Evolutionary conservation across 2,113 vertebrate genomes (phyloP), one percentile per base, ranked within the genome.

Genomic region (Prinia subflava): DNA sequence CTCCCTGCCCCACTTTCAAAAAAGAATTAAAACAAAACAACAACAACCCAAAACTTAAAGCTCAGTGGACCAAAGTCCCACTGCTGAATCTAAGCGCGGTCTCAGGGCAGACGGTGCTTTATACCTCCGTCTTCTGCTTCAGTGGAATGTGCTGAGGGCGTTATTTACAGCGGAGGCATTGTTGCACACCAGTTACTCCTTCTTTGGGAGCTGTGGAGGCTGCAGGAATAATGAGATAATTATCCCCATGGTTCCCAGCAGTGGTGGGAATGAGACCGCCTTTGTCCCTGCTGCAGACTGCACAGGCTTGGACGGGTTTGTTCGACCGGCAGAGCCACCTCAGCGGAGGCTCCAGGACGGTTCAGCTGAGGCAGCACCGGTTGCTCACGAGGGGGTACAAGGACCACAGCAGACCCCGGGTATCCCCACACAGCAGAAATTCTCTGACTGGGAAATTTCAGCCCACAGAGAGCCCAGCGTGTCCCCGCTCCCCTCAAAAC

Each of bases 111-210:
- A 65, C 49, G 59, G 42, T 0, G 9, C 55, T 91, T 82, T 92
- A 22, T 71, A 87, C 50, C 76, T 79, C 87, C 0, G 0, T 74
- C 87, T 81, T 92, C 73, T 89, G 90, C 91, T 92, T 67, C 93
- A 75, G 15, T 74, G 76, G 87, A 95, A 95, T 94, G 76, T 89
- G 89, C 92, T 71, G 95, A 77, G 50, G 75, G 70, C 6, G 15
- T 83, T 85, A 89, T 92, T 96, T 85, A 97, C 95, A 96, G 94
- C 94, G 91, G 86, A 37, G 65, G 56, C 87, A 97, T 96, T 97
- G 96, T 97, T 89, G 67, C 70, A 90, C 46, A 65, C 62, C 80
- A 94, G 81, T 80, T 96, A 67, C 73, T 82, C 87, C 76, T 95
- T 92, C 73, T 86, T 8, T 83, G 76, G 62, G 87, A 96, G 92